A percentile compares a stretch with the other conserved stretches of the same genome.
Evolutionary conservation across 2,888 invertebrate genomes (phyloP).

Genomic region (Tetramorium bicarinatum): DNA sequence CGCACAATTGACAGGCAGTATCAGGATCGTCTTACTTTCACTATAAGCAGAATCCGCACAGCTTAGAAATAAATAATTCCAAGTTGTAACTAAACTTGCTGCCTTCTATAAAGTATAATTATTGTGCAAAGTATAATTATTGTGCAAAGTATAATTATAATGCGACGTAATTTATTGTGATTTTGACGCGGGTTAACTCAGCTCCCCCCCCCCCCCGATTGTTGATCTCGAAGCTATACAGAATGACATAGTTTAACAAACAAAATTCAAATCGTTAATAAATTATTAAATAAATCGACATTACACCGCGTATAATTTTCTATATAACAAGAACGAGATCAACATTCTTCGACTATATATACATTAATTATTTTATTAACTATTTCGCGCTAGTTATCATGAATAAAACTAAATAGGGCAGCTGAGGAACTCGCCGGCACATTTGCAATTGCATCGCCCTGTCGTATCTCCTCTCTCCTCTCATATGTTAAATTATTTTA

Average conservation of each 20-base stretch:
- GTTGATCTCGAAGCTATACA: conserved; percentile 1
- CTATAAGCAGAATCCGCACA: conserved; percentile 2
- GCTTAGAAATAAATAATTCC: conserved; percentile 21
- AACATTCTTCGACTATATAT: conserved; percentile 10
- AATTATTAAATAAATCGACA: conserved; percentile 23
- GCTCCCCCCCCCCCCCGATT: conserved; percentile 29
- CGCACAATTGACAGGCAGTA: conserved; percentile 25
- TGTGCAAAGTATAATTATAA: not conserved
- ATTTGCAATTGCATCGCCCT: conserved; percentile 26
- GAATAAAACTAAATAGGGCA: conserved; percentile 28
- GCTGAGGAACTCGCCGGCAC: conserved; percentile 15
- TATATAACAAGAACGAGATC: conserved; percentile 19
- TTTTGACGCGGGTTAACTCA: conserved; percentile 13
- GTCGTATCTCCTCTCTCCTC: not conserved
- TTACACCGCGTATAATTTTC: not conserved
- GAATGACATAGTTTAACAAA: conserved; percentile 8
- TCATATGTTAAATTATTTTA: conserved; percentile 4
- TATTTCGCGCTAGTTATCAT: conserved; percentile 37
- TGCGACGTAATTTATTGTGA: not conserved
- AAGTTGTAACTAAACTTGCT: conserved; percentile 36
- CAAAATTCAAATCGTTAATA: conserved; percentile 15
- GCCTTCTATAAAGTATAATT: not conserved
- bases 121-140: too few species aligned
- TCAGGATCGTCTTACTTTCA: conserved; percentile 48
- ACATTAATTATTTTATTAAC: conserved; percentile 21